Evolutionary conservation across 2,888 invertebrate species (phyloP).

Genomic region (Drosophila meridionalis): DNA sequence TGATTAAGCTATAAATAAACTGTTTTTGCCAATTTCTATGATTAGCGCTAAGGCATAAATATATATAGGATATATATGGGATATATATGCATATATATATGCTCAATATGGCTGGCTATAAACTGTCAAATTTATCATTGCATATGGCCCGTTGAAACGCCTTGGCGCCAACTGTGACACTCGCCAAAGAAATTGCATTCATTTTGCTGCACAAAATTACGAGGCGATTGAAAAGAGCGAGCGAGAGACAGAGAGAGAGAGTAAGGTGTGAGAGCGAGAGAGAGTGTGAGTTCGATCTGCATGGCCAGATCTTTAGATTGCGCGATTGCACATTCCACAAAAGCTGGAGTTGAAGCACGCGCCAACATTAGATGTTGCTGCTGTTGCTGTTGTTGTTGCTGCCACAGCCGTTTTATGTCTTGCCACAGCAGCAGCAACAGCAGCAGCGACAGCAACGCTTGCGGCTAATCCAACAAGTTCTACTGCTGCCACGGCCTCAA

Average conservation of each 20-base stretch:
- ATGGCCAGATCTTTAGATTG: conserved; percentile 58
- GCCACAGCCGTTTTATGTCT: conserved; percentile 59
- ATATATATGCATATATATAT: conserved; percentile 16
- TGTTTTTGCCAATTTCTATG: conserved; percentile 49
- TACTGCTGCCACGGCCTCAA: conserved; percentile 38
- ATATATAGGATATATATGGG: background rate
- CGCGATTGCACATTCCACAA: conserved; percentile 70
- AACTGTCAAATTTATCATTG: conserved; percentile 83
- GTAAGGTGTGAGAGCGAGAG: background rate
- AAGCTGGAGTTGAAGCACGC: conserved; percentile 64
- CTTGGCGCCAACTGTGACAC: conserved; percentile 83
- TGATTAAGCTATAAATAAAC: conserved; percentile 45
- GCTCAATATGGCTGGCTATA: conserved; percentile 63
- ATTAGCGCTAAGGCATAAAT: conserved; percentile 26
- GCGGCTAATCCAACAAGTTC: conserved; percentile 78
- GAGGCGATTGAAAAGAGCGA: conserved; percentile 20
- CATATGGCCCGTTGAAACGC: conserved; percentile 68
- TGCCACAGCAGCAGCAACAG: conserved; percentile 29
- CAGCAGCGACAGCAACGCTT: conserved; percentile 40
- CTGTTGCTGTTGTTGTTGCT: conserved; percentile 25
- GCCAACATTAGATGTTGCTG: conserved; percentile 66
- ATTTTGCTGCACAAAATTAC: conserved; percentile 74
- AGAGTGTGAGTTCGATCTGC: conserved; percentile 18
- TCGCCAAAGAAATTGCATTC: conserved; percentile 75
- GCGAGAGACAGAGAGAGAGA: background rate